These are phyloP conservation scores for Drosophila burlai DNA, from an alignment of 1,140 invertebrate species.

Conservation along the genomic window DNA sequence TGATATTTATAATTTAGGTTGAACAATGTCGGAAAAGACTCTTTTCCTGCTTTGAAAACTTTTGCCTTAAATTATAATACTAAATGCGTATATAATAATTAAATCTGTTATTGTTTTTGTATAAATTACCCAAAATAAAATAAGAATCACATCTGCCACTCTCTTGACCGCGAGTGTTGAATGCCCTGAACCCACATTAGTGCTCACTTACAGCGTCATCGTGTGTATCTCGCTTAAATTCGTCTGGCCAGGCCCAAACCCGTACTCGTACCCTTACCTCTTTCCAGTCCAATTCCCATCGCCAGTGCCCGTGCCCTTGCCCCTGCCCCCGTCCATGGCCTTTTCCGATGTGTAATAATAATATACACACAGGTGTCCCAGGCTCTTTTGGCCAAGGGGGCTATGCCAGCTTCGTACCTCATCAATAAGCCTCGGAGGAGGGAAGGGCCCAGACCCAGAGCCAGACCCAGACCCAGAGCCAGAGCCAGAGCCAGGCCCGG, in stretches of 20 bases:
- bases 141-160: not conserved
- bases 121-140: not conserved
- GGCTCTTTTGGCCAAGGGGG: constrained; percentile 58
- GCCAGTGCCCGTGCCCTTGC: constrained; percentile 14
- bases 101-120: too few relatives aligned
- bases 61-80: too few relatives aligned
- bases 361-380: constrained; percentile 81
- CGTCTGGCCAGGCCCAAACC: constrained; percentile 44
- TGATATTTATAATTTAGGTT: too few relatives aligned
- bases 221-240: constrained; percentile 72
- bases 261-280: constrained; percentile 17
- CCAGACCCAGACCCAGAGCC: too few relatives aligned
- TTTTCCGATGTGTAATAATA: constrained; percentile 75
- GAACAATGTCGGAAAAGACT: too few relatives aligned
- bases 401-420: constrained; percentile 75
- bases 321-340: constrained; percentile 1
- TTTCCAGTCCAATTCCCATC: constrained; percentile 30
- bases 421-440: constrained; percentile 65
- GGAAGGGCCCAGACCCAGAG: not conserved
- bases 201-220: constrained; percentile 72
- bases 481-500: not conserved
- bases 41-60: too few relatives aligned
- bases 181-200: constrained; percentile 63
- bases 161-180: constrained; percentile 22
- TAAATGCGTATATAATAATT: too few relatives aligned